phyloP scores from a whole-genome alignment of 2,797 vertebrate genomes.

The Protosalanx chinensis region DNA sequence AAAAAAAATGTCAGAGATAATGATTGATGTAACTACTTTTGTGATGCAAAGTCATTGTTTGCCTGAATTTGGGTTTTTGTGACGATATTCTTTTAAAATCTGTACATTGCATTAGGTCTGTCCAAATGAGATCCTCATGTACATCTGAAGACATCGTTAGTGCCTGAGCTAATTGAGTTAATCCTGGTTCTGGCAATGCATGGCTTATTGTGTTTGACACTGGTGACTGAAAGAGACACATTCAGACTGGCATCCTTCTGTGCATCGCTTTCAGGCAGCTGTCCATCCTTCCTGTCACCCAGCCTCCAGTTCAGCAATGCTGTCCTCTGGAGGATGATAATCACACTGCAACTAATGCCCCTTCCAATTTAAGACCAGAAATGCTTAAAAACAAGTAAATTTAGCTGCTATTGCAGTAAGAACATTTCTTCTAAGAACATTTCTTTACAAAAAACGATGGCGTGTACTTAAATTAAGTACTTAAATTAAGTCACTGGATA shows the following conservation, averaged over 20 bases:
- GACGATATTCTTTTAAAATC: constrained; percentile 37
- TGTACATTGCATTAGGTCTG: constrained; percentile 42
- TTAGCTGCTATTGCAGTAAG: too few species aligned
- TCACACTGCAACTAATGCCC: too few species aligned
- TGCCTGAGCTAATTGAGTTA: constrained; percentile 42
- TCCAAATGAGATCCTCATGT: constrained; percentile 42
- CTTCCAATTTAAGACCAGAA: too few species aligned
- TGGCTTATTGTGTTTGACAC: constrained; percentile 57
- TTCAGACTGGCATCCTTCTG: constrained; percentile 60
- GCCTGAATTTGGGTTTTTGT: constrained; percentile 53
- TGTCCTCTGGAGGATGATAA: neutral
- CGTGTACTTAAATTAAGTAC: too few species aligned
- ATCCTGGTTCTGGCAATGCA: constrained; percentile 59
- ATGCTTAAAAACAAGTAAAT: too few species aligned
- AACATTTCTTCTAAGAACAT: too few species aligned
- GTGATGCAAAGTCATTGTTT: constrained; percentile 44
- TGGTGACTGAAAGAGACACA: constrained; percentile 72
- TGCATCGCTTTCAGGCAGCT: constrained; percentile 71
- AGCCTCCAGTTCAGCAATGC: constrained; percentile 32
- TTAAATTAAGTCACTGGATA: too few species aligned
- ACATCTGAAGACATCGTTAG: constrained; percentile 50
- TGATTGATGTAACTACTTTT: constrained; percentile 38
- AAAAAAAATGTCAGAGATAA: constrained; percentile 41
- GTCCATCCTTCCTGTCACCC: constrained; percentile 43
- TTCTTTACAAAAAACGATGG: too few species aligned